Evolutionary conservation across 2,797 vertebrate genomes (phyloP).

Genomic region (Setipinna tenuifilis): DNA sequence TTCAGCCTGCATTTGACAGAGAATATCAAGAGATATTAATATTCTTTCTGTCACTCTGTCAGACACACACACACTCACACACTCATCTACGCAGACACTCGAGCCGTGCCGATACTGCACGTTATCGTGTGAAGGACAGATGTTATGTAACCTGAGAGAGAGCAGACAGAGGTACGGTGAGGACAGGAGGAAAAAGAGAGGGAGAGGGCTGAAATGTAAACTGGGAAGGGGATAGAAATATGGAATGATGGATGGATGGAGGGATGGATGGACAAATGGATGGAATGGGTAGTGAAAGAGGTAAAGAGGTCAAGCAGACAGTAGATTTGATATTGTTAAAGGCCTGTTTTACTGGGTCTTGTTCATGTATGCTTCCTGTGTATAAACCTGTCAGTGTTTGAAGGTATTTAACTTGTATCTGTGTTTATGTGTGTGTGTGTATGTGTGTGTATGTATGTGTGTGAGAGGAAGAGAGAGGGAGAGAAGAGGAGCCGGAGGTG

Average conservation of each 20-base stretch:
- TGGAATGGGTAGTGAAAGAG: background rate
- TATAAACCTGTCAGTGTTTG: background rate
- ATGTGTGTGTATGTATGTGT: background rate
- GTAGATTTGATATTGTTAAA: background rate
- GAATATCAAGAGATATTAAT: no score
- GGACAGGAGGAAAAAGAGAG: no score
- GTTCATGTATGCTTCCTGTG: background rate
- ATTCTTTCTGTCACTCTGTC: background rate
- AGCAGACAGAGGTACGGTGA: background rate
- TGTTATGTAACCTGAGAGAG: background rate
- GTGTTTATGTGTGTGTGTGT: background rate
- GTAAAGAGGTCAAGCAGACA: no score
- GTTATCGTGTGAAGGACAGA: background rate
- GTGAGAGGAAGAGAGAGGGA: background rate
- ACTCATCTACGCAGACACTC: background rate
- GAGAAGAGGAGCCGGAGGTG: background rate
- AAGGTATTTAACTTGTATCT: background rate
- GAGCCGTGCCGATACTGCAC: background rate
- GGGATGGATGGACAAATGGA: no score
- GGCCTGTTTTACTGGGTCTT: background rate
- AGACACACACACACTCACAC: background rate
- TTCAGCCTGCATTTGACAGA: no score
- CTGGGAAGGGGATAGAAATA: background rate
- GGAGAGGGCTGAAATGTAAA: background rate
- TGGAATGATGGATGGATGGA: background rate